Conservation (phyloP, 2,888 invertebrate genomes). For the Dorcus parallelipipedus region DNA sequence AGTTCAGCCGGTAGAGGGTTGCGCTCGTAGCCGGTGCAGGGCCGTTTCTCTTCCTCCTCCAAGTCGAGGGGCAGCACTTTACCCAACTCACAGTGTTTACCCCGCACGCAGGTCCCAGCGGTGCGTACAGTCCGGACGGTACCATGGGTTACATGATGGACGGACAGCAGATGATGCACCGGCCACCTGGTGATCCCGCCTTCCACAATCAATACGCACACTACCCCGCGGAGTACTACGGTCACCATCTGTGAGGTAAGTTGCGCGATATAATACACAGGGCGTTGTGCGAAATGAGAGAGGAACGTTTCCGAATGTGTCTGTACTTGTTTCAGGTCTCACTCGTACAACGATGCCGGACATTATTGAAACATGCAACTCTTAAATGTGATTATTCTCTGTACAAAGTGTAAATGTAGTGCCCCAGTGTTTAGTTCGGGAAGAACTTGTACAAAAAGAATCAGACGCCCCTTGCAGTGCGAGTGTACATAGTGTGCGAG, state of each 20-base stretch:
- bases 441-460: slow-evolving; percentile 47
- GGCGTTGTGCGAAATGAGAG: too few species aligned
- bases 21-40: slow-evolving; percentile 22
- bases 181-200: slow-evolving; percentile 88
- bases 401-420: slow-evolving; percentile 59
- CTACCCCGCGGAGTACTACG: slow-evolving; percentile 90
- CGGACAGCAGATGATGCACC: slow-evolving; percentile 95
- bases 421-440: slow-evolving; percentile 50
- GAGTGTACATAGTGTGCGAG: slow-evolving; percentile 36
- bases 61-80: slow-evolving; percentile 54
- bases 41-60: slow-evolving; percentile 9
- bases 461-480: slow-evolving; percentile 9
- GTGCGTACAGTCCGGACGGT: slow-evolving; percentile 94
- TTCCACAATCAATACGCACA: slow-evolving; percentile 93
- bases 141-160: slow-evolving; percentile 98
- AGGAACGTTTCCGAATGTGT: background rate
- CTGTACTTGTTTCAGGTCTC: slow-evolving; percentile 42
- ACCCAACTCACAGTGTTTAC: slow-evolving; percentile 77
- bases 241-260: slow-evolving; percentile 78
- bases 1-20: slow-evolving; percentile 24
- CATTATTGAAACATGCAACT: slow-evolving; percentile 49
- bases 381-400: slow-evolving; percentile 62
- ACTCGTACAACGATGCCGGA: slow-evolving; percentile 50
- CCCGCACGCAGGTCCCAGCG: slow-evolving; percentile 92
- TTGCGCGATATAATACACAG: background rate